A percentile compares a stretch with the other conserved stretches of the same genome.
Evolutionary conservation across 2,113 vertebrate species (phyloP).

Genomic region (Poeciliopsis occidentalis): DNA sequence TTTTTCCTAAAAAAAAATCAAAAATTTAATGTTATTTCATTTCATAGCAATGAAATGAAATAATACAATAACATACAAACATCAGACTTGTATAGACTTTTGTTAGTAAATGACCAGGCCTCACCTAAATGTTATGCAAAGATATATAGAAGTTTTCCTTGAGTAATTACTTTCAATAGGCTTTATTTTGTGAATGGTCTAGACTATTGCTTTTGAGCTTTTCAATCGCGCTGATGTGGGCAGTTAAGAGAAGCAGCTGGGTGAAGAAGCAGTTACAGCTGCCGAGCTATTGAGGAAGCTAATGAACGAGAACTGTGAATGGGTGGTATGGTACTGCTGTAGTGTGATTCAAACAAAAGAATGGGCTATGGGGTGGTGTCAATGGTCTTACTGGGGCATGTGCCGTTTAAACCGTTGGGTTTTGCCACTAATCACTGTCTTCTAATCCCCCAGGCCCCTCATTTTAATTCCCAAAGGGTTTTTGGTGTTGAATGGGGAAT

Average conservation of each 20-base stretch:
- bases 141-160: background rate
- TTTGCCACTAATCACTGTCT: constrained; percentile 41
- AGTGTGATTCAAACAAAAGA: constrained; percentile 60
- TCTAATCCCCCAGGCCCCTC: background rate
- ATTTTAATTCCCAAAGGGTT: constrained; percentile 2
- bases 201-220: constrained; percentile 29
- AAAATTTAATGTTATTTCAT: no score
- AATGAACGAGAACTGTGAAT: constrained; percentile 84
- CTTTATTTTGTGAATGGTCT: background rate
- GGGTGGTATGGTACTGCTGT: constrained; percentile 70
- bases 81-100: no score
- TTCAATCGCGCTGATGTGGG: constrained; percentile 13
- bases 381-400: constrained; percentile 52
- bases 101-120: no score
- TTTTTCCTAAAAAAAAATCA: no score
- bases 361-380: constrained; percentile 44
- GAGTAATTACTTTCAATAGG: background rate
- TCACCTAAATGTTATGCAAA: background rate
- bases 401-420: constrained; percentile 50
- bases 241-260: constrained; percentile 41
- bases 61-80: no score
- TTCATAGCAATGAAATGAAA: no score
- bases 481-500: background rate
- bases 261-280: constrained; percentile 57
- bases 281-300: constrained; percentile 80